Conservation (phyloP, 2,113 vertebrate species). For the Carollia perspicillata region DNA sequence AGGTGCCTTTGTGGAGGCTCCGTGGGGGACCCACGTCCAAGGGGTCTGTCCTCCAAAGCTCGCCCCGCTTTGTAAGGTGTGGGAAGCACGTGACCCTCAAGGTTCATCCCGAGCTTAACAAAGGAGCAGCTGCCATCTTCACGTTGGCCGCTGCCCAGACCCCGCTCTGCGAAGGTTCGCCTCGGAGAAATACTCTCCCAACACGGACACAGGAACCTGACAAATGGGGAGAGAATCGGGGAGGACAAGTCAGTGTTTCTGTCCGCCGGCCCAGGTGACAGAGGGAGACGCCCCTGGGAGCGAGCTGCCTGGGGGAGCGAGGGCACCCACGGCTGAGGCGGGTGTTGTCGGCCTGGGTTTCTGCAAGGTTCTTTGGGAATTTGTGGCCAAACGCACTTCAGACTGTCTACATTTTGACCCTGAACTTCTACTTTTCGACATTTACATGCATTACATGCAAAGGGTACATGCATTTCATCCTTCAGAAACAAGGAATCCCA, state of each 20-base stretch:
- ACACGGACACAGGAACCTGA: background rate
- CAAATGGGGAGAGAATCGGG: background rate
- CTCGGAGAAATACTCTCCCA: background rate
- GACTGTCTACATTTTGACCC: background rate
- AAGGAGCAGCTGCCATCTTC: background rate
- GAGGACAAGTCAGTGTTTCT: background rate
- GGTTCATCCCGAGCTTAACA: too few relatives aligned
- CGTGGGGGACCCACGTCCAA: rapidly evolving
- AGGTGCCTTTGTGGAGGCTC: background rate
- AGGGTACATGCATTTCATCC: rapidly evolving
- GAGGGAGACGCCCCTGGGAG: rapidly evolving
- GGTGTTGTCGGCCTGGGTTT: rapidly evolving
- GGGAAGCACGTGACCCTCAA: background rate
- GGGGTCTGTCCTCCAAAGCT: background rate
- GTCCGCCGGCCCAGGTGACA: background rate
- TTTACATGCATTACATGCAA: too few relatives aligned
- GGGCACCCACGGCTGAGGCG: rapidly evolving
- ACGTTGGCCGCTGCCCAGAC: rapidly evolving
- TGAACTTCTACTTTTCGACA: background rate
- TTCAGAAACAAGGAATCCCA: rapidly evolving
- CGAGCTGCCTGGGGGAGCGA: rapidly evolving
- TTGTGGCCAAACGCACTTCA: background rate
- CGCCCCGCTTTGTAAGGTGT: background rate
- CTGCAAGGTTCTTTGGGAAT: background rate
- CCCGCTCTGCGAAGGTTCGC: background rate